phyloP scores from a whole-genome alignment of 2,888 invertebrate species.

The Chaitophorus viminalis region DNA sequence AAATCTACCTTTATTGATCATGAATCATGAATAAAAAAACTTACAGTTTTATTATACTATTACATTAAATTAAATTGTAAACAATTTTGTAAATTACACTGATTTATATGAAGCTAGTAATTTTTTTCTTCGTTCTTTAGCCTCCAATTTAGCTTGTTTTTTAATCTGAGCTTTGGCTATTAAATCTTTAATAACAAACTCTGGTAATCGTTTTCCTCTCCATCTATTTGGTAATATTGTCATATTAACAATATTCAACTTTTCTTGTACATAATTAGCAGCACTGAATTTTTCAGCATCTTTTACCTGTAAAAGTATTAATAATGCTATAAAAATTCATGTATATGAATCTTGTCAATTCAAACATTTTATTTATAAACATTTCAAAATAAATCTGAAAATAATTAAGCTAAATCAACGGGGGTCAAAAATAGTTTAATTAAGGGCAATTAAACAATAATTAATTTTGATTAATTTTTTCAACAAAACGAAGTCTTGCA shows the following conservation, averaged over 20 bases:
- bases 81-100: slow-evolving; percentile 27
- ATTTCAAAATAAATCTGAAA: no score
- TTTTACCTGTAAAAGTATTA: slow-evolving; percentile 69
- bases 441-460: no score
- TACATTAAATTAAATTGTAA: slow-evolving; percentile 20
- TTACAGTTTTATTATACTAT: slow-evolving; percentile 34
- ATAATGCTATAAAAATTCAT: neutral
- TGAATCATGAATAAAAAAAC: slow-evolving; percentile 4
- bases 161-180: slow-evolving; percentile 73
- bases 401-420: no score
- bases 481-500: no score
- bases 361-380: no score
- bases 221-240: slow-evolving; percentile 71
- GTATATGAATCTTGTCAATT: neutral
- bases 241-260: slow-evolving; percentile 73
- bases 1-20: neutral
- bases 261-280: slow-evolving; percentile 76
- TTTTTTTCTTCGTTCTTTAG: slow-evolving; percentile 63
- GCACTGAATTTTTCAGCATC: slow-evolving; percentile 81
- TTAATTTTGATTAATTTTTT: no score
- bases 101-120: slow-evolving; percentile 58
- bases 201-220: slow-evolving; percentile 75
- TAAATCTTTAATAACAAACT: slow-evolving; percentile 76
- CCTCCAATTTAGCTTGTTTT: slow-evolving; percentile 62
- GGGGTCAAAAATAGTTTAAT: no score